Conservation (phyloP, 2,797 vertebrate species). For the Hypotaenidia philippensis region DNA sequence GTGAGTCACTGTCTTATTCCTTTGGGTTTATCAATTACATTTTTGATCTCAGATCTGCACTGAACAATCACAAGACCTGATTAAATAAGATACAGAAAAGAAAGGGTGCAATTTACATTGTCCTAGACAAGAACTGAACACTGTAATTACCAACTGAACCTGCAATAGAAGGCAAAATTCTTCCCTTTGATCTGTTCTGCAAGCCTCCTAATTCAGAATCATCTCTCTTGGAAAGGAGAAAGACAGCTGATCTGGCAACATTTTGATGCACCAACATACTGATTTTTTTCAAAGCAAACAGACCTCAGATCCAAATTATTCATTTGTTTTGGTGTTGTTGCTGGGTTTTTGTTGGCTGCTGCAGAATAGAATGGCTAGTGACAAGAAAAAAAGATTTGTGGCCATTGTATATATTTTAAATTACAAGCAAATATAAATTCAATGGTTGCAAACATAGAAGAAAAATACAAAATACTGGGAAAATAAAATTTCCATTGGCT, state of each 20-base stretch:
- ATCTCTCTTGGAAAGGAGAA: background rate
- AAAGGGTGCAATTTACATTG: background rate
- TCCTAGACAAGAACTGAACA: background rate
- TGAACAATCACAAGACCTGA: background rate
- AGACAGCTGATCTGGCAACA: background rate
- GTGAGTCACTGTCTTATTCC: background rate
- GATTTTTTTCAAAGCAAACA: conserved; percentile 34
- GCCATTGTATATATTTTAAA: background rate
- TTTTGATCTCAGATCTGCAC: background rate
- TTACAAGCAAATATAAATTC: background rate
- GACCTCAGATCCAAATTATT: conserved; percentile 4
- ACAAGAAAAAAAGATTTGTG: background rate
- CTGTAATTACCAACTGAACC: background rate
- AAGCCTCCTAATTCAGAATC: background rate
- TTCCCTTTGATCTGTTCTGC: background rate
- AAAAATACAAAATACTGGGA: background rate
- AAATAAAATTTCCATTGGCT: conserved; percentile 14
- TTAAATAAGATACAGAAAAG: background rate
- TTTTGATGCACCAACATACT: background rate
- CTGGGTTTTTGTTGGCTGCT: background rate
- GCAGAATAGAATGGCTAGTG: background rate
- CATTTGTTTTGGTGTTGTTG: conserved; percentile 6
- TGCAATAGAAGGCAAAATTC: background rate
- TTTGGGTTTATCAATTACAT: background rate
- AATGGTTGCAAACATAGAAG: background rate